Evolutionary conservation across 2,113 vertebrate genomes (phyloP), one percentile per base, ranked within the genome.

Genomic region (Pantherophis guttatus): DNA sequence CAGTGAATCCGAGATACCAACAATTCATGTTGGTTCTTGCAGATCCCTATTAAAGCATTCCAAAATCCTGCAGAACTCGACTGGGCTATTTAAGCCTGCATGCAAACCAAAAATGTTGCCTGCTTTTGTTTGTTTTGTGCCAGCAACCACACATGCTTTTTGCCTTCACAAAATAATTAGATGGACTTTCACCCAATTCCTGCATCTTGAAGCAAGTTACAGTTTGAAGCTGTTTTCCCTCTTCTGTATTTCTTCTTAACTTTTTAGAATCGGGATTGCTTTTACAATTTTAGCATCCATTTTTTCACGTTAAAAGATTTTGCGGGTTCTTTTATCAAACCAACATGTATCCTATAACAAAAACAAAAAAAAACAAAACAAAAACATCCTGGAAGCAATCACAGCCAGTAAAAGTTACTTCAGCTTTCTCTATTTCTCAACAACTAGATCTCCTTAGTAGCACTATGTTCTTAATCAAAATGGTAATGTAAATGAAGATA

Each of bases 11-110:
- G 91, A 93, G 26, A 55, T 95, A 50, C 87, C 53, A 88, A 53
- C 2, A 52, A 96, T 89, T 97, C 96, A 0, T 96, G 97, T 95
- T 92, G 1, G 21, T 95, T 93, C 96, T 95, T 97, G 97, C 95
- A 54, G 0, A 1, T 91, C 15, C 70, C 93, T 29, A 92, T 0
- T 0, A 90, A 96, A 95, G 96, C 95, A 95, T 0, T 91, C 93
- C 94, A 92, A 93, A 95, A 92, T 95, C 88, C 90, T 94, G 93
- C 87, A 24, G 91, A 96, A 94, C 94, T 94, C 92, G 88, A 94
- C 93, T 89, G 50, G 87, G 91, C 91, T 95, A 92, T 90, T 94
- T 92, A 90, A 94, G 87, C 70, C 0, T 92, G 24, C 3, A 0
- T 89, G 39, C 5, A 55, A 94, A 90, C 92, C 93, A 93, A 94